These are phyloP conservation scores for Ditylenchus dipsaci DNA, from an alignment of 1,140 invertebrate species.

Conservation along the genomic window DNA sequence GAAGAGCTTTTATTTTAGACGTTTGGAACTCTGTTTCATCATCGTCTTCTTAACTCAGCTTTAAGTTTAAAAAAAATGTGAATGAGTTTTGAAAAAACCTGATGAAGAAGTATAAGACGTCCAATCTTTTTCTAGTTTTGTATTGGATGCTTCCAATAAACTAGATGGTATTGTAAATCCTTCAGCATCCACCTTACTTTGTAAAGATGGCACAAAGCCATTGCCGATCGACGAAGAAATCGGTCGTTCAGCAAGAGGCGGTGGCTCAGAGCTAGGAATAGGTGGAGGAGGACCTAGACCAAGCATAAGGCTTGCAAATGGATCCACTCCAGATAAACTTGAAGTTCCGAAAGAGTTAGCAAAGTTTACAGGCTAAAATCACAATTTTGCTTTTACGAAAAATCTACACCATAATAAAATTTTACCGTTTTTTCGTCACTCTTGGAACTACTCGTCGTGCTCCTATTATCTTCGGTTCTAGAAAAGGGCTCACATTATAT, in stretches of 20 bases:
- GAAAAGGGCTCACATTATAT: not conserved
- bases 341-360: not conserved
- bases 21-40: conserved; percentile 49
- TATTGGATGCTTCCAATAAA: not conserved
- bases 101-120: not conserved
- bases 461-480: conserved; percentile 19
- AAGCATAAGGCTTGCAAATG: conserved; percentile 1
- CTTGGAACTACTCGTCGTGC: conserved; percentile 38
- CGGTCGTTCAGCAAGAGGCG: conserved; percentile 3
- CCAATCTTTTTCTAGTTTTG: not conserved
- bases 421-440: conserved; percentile 43
- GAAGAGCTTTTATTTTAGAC: conserved; percentile 50
- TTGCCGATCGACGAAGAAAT: not conserved
- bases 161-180: conserved; percentile 39
- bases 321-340: conserved; percentile 3
- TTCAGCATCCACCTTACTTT: conserved; percentile 39
- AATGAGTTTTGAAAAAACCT: not conserved
- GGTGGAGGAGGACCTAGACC: conserved; percentile 23
- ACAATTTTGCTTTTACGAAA: not conserved
- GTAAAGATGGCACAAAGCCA: not conserved
- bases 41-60: not conserved
- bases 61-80: not conserved
- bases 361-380: not conserved
- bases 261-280: conserved; percentile 21
- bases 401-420: conserved; percentile 1